A percentile compares a stretch with the other conserved stretches of the same genome.
These are phyloP conservation scores for Hapalemur alaotrensis DNA, from an alignment of 2,797 vertebrate species.

Conservation along the genomic window DNA sequence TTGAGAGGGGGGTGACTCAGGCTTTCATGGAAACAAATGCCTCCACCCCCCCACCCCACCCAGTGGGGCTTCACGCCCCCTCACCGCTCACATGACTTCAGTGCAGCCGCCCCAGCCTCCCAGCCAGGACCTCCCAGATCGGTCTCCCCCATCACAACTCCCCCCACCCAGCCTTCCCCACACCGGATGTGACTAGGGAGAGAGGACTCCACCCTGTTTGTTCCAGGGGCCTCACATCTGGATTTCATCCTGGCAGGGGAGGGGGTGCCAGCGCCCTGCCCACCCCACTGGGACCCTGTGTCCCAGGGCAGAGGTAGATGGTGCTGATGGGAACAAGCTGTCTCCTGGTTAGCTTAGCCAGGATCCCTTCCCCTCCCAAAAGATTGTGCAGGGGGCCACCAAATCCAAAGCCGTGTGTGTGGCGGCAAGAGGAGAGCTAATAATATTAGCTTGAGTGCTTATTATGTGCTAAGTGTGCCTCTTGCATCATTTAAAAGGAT, in stretches of 20 bases:
- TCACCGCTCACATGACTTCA: slow-evolving; percentile 29
- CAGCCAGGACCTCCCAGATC: slow-evolving; percentile 53
- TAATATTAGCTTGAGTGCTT: background rate
- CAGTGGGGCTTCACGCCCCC: background rate
- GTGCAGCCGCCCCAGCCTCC: slow-evolving; percentile 21
- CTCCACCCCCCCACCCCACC: background rate
- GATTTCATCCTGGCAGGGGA: slow-evolving; percentile 67
- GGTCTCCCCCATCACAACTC: background rate
- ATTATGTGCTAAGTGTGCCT: background rate
- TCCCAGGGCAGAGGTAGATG: slow-evolving; percentile 31
- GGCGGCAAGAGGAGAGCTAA: background rate
- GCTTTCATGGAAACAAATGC: slow-evolving; percentile 48
- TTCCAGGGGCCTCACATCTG: slow-evolving; percentile 72
- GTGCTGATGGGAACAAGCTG: slow-evolving; percentile 60
- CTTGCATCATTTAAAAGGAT: background rate
- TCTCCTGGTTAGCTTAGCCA: background rate
- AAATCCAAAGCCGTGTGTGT: background rate
- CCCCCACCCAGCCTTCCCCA: slow-evolving; percentile 28
- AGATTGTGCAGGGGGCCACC: background rate
- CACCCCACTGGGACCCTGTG: slow-evolving; percentile 29
- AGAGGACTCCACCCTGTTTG: slow-evolving; percentile 59
- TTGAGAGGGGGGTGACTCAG: slow-evolving; percentile 55
- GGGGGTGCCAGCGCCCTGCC: slow-evolving; percentile 46
- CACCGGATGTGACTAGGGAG: slow-evolving; percentile 63
- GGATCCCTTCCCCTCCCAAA: background rate